phyloP scores from a whole-genome alignment of 2,113 vertebrate genomes.

The Silurus meridionalis region DNA sequence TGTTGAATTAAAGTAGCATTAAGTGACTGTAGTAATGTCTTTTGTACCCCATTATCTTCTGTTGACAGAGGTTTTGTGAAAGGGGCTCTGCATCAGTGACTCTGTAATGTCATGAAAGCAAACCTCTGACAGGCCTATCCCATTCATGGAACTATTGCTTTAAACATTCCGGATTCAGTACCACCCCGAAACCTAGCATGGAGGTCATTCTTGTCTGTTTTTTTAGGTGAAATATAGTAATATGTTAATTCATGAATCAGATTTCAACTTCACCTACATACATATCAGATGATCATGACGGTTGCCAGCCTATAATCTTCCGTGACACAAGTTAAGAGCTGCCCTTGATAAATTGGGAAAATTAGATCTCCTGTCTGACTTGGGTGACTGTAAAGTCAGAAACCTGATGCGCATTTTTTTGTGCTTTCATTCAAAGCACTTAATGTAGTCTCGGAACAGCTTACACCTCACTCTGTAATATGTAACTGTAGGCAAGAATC shows the following conservation, averaged over 20 bases:
- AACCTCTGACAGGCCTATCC: conserved; percentile 63
- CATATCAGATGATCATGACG: conserved; percentile 3
- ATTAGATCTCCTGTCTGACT: conserved; percentile 39
- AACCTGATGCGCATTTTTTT: conserved; percentile 42
- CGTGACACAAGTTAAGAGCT: conserved; percentile 27
- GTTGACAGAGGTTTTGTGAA: conserved; percentile 66
- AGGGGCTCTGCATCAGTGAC: conserved; percentile 60
- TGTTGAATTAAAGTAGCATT: conserved; percentile 67
- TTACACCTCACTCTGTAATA: conserved; percentile 40
- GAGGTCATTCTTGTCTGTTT: conserved; percentile 7
- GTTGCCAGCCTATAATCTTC: conserved; percentile 32
- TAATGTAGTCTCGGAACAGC: conserved; percentile 12
- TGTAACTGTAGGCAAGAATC: conserved; percentile 47
- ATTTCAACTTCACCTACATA: conserved; percentile 7
- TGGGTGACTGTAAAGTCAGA: conserved; percentile 35
- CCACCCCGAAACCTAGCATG: not conserved
- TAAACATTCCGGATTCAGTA: not conserved
- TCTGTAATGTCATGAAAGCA: conserved; percentile 64
- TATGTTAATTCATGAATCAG: conserved; percentile 19
- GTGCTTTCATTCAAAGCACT: conserved; percentile 31
- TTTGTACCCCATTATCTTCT: conserved; percentile 68
- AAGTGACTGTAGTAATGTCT: conserved; percentile 65
- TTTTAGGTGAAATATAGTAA: not conserved
- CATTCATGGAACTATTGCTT: conserved; percentile 53
- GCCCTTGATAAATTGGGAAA: conserved; percentile 45